phyloP scores from a whole-genome alignment of 2,113 vertebrate genomes.

The Hydropotes inermis region DNA sequence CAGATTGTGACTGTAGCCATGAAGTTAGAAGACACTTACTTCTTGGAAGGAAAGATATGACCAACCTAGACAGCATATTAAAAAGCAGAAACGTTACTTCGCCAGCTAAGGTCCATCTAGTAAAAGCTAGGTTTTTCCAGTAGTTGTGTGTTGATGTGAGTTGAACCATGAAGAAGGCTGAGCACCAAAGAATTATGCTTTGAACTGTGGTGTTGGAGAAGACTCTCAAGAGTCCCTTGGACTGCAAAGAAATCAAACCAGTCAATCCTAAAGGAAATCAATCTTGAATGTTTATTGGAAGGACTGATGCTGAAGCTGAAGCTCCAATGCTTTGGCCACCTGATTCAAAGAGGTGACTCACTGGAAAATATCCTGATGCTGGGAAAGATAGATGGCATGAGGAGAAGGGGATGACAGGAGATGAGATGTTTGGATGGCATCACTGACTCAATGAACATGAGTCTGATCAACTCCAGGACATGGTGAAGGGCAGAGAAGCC shows the following conservation, averaged over 20 bases:
- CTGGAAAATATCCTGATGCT: neutral
- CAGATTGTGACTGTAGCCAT: neutral
- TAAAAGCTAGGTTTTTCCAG: neutral
- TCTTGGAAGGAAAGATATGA: neutral
- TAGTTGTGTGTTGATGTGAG: neutral
- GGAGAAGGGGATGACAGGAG: neutral
- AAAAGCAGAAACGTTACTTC: neutral
- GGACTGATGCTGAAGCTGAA: neutral
- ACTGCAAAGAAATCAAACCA: neutral
- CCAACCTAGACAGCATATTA: neutral
- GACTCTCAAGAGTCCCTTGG: neutral
- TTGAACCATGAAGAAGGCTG: neutral
- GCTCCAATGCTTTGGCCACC: neutral
- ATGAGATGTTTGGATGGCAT: neutral
- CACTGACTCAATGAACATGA: neutral
- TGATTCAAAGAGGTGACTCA: neutral
- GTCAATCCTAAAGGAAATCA: neutral
- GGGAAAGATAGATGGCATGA: neutral
- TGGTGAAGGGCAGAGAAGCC: neutral
- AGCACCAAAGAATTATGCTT: neutral
- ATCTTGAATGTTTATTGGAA: neutral
- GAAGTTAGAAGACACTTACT: neutral
- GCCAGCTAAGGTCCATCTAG: neutral
- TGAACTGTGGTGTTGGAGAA: neutral
- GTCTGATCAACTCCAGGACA: neutral